Evolutionary conservation across 2,888 invertebrate species (phyloP).

Genomic region (Chymomyza fuscimana): DNA sequence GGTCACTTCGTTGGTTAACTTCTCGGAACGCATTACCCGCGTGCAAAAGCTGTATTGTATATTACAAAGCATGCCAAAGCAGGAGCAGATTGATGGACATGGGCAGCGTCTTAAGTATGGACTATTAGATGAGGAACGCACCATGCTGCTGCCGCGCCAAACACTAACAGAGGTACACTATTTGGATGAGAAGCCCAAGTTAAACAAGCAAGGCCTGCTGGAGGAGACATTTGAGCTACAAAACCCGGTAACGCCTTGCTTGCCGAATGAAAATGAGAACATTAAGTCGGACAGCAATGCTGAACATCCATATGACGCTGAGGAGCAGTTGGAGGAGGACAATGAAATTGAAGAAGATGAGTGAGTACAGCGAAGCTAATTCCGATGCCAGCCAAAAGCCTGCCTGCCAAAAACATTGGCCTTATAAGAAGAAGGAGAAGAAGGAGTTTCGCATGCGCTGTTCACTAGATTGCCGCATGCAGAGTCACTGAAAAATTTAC

Average conservation of each 20-base stretch:
- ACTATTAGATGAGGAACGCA: conserved; percentile 47
- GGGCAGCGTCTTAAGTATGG: conserved; percentile 57
- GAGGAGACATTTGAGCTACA: conserved; percentile 48
- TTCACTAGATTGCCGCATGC: conserved; percentile 47
- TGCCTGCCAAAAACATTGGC: not conserved
- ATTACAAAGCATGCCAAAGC: conserved; percentile 45
- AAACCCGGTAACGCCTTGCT: conserved; percentile 51
- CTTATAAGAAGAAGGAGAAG: no score
- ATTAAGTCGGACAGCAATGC: not conserved
- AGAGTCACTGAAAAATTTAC: conserved; percentile 55
- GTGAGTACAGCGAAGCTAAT: not conserved
- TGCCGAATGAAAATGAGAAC: conserved; percentile 12
- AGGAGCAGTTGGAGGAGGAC: not conserved
- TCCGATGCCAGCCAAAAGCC: not conserved
- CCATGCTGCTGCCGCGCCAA: conserved; percentile 33
- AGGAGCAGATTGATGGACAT: conserved; percentile 33
- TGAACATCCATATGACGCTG: not conserved
- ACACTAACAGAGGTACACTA: conserved; percentile 52
- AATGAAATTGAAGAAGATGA: conserved; percentile 25
- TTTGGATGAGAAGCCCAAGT: conserved; percentile 56
- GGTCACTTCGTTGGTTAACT: conserved; percentile 66
- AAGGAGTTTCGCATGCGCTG: conserved; percentile 46
- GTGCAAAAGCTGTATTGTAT: conserved; percentile 73
- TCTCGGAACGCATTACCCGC: conserved; percentile 69
- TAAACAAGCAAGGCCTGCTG: conserved; percentile 35